phyloP scores from a whole-genome alignment of 2,113 vertebrate genomes.

The Chaenogobius annularis region DNA sequence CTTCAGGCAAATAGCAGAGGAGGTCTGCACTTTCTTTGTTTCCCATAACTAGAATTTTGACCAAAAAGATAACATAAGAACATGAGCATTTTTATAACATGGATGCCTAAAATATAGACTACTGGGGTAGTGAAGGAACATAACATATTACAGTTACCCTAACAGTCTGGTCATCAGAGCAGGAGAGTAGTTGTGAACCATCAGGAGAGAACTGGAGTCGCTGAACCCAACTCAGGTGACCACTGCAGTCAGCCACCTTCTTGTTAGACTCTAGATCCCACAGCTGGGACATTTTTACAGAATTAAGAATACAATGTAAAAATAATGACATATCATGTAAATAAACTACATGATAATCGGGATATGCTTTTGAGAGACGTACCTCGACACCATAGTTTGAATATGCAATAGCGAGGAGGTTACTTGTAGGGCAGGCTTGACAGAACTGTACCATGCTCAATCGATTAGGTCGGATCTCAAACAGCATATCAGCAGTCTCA shows the following conservation, averaged over 20 bases:
- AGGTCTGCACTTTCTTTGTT: conserved; percentile 87
- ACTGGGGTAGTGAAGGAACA: background rate
- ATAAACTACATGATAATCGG: background rate
- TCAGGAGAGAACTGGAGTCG: conserved; percentile 89
- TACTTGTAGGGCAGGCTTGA: conserved; percentile 84
- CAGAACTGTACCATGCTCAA: conserved; percentile 89
- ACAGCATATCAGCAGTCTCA: conserved; percentile 73
- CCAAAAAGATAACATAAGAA: background rate
- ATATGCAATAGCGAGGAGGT: conserved; percentile 87
- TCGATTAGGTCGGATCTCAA: conserved; percentile 80
- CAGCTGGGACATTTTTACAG: conserved; percentile 72
- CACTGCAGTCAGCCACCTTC: conserved; percentile 91
- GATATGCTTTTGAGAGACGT: background rate
- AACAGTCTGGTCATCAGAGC: conserved; percentile 94
- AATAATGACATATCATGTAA: background rate
- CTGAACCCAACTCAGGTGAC: conserved; percentile 94
- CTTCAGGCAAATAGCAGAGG: conserved; percentile 85
- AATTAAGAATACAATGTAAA: background rate
- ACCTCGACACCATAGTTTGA: conserved; percentile 95
- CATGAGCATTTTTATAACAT: background rate
- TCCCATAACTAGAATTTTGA: conserved; percentile 85
- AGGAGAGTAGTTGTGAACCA: conserved; percentile 89
- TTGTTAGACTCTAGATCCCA: conserved; percentile 86
- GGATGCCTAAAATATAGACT: background rate
- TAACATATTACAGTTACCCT: conserved; percentile 77